Conservation (phyloP, 2,888 invertebrate genomes). For the Drosophila flavopinicola region DNA sequence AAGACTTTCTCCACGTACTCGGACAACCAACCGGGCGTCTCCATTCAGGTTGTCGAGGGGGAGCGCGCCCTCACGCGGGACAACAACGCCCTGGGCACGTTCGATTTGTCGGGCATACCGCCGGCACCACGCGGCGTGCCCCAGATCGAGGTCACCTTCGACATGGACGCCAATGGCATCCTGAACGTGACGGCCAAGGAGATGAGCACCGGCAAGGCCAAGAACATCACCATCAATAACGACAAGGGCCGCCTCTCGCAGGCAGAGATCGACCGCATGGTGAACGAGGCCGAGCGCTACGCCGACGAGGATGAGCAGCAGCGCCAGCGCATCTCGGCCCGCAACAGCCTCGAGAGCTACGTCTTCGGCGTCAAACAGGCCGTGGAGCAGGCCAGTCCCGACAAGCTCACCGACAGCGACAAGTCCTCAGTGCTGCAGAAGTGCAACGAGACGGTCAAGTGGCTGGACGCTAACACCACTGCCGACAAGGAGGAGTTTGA, state of each 20-base stretch:
- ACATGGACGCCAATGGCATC: slow-evolving; percentile 96
- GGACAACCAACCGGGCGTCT: slow-evolving; percentile 32
- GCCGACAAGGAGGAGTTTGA: slow-evolving; percentile 91
- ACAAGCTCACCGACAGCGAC: slow-evolving; percentile 87
- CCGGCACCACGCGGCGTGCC: slow-evolving; percentile 95
- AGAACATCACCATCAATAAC: slow-evolving; percentile 92
- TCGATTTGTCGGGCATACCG: slow-evolving; percentile 89
- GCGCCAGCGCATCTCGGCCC: slow-evolving; percentile 29
- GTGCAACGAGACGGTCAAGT: slow-evolving; percentile 85
- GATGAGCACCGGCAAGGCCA: slow-evolving; percentile 88
- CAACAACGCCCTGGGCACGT: slow-evolving; percentile 30
- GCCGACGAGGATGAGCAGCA: slow-evolving; percentile 84
- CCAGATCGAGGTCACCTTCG: slow-evolving; percentile 93
- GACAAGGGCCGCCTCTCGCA: slow-evolving; percentile 92
- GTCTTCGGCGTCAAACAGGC: slow-evolving; percentile 28
- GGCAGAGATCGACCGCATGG: slow-evolving; percentile 92
- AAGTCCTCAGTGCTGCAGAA: slow-evolving; percentile 88
- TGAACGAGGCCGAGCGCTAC: slow-evolving; percentile 89
- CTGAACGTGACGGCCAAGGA: slow-evolving; percentile 93
- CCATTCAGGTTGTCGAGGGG: slow-evolving; percentile 30
- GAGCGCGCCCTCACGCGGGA: slow-evolving; percentile 25
- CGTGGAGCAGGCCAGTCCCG: slow-evolving; percentile 86
- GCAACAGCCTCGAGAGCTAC: slow-evolving; percentile 27
- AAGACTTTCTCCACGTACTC: slow-evolving; percentile 30
- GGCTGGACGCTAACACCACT: slow-evolving; percentile 90